These are phyloP conservation scores for Drosophila nr. perissopoda DNA, from an alignment of 2,888 invertebrate genomes.

Conservation along the genomic window DNA sequence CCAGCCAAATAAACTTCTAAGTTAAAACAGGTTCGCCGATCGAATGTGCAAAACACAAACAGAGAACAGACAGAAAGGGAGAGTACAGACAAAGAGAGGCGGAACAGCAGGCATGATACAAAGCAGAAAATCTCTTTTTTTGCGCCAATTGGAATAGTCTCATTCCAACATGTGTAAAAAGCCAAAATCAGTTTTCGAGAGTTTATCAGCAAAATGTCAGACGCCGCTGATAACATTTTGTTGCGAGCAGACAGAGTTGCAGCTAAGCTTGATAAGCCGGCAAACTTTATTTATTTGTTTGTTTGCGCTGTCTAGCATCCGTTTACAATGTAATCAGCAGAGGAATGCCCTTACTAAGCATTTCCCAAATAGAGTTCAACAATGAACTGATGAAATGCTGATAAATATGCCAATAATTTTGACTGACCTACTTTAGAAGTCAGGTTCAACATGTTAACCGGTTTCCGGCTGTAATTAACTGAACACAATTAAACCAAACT, in stretches of 20 bases:
- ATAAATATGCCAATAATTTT: conserved; percentile 7
- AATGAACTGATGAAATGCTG: conserved; percentile 23
- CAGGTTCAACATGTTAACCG: conserved; percentile 51
- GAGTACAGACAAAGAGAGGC: not conserved
- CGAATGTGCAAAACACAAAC: conserved; percentile 50
- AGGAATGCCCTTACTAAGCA: conserved; percentile 2
- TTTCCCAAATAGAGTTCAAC: not conserved
- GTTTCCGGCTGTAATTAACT: conserved; percentile 59
- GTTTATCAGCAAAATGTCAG: conserved; percentile 55
- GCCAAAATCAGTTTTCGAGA: conserved; percentile 25
- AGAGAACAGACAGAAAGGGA: conserved; percentile 21
- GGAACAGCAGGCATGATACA: conserved; percentile 1
- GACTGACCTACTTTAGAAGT: conserved; percentile 66
- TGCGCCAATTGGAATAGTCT: conserved; percentile 13
- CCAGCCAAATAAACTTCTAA: conserved; percentile 37
- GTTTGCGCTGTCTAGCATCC: conserved; percentile 35
- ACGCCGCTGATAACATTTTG: conserved; percentile 45
- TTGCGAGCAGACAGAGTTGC: conserved; percentile 17
- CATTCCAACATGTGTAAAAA: conserved; percentile 3
- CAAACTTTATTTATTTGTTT: conserved; percentile 5
- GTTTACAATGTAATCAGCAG: conserved; percentile 44
- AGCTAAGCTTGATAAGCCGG: conserved; percentile 41
- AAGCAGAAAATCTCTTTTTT: conserved; percentile 4
- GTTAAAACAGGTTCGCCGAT: conserved; percentile 46
- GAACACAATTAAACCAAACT: conserved; percentile 27